phyloP scores from a whole-genome alignment of 2,113 vertebrate genomes.

The Datnioides undecimradiatus region DNA sequence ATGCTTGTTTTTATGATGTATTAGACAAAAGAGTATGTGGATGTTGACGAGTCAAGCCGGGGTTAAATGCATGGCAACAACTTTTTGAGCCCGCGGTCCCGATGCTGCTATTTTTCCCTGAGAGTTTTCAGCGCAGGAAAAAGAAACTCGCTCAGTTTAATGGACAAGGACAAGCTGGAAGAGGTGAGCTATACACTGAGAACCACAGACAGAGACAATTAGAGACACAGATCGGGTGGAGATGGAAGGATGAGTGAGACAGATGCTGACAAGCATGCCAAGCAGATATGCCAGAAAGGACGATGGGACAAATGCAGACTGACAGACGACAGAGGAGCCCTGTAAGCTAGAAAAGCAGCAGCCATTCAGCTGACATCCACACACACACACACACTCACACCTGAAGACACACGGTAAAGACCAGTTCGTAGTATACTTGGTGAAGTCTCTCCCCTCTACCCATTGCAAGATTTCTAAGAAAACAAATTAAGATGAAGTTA shows the following conservation, averaged over 20 bases:
- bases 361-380: constrained; percentile 12
- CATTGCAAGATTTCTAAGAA: neutral
- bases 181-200: neutral
- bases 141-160: neutral
- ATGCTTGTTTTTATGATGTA: neutral
- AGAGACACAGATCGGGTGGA: constrained; percentile 21
- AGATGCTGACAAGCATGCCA: constrained; percentile 26
- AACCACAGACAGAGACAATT: constrained; percentile 17
- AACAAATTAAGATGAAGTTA: neutral
- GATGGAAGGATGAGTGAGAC: constrained; percentile 19
- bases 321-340: constrained; percentile 21
- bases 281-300: constrained; percentile 9
- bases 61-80: neutral
- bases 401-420: neutral
- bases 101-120: neutral
- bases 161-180: constrained; percentile 28
- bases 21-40: neutral
- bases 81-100: neutral
- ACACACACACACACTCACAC: constrained; percentile 26
- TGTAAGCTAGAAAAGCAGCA: constrained; percentile 5
- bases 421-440: neutral
- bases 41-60: neutral
- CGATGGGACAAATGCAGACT: constrained; percentile 24
- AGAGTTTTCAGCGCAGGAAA: neutral
- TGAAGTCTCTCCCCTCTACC: neutral